Conservation (phyloP, 2,113 vertebrate genomes). For the Ophiodon elongatus region DNA sequence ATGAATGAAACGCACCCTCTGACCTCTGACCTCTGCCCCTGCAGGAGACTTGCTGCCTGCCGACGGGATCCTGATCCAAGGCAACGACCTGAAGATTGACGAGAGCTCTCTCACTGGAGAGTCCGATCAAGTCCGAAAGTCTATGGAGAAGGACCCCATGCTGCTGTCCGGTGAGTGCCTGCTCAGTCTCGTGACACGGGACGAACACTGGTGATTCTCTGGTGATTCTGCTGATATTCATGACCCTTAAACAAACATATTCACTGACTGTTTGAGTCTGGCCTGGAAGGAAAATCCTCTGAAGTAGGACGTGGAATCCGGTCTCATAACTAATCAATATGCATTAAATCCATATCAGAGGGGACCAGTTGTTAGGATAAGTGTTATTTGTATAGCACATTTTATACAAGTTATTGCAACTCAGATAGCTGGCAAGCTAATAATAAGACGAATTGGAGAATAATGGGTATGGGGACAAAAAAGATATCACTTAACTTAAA, state of each 20-base stretch:
- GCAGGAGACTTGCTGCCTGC: conserved; percentile 95
- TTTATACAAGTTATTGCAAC: background rate
- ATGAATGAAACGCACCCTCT: conserved; percentile 1
- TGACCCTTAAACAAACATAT: background rate
- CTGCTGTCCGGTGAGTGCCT: conserved; percentile 90
- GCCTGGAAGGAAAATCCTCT: background rate
- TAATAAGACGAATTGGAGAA: background rate
- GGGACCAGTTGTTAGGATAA: background rate
- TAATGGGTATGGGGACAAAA: background rate
- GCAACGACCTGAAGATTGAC: conserved; percentile 97
- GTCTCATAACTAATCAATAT: background rate
- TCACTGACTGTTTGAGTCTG: background rate
- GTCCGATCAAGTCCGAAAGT: conserved; percentile 96
- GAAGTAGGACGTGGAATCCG: background rate
- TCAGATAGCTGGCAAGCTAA: background rate
- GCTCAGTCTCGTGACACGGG: background rate
- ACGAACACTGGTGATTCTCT: background rate
- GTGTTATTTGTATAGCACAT: background rate
- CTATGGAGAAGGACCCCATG: conserved; percentile 94
- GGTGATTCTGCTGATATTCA: background rate
- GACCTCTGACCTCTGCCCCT: conserved; percentile 6
- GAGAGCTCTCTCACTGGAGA: conserved; percentile 98
- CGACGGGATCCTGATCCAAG: conserved; percentile 96
- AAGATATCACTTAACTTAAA: background rate
- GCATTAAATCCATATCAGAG: background rate